phyloP scores from a whole-genome alignment of 1,140 invertebrate species.

The Cryptotermes secundus region DNA sequence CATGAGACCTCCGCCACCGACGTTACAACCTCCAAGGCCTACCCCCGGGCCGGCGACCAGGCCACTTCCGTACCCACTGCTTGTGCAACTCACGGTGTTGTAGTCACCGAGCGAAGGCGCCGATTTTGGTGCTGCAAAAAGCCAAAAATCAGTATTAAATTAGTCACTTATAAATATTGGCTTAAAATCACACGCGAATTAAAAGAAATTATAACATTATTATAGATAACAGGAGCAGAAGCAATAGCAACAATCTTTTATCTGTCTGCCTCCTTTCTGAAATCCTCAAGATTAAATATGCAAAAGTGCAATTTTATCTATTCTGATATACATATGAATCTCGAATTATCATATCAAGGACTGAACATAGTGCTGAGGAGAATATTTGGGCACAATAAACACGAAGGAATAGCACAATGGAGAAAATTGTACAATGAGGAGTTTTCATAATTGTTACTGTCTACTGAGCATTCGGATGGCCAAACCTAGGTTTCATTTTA shows the following conservation, averaged over 20 bases:
- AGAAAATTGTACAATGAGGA: neutral
- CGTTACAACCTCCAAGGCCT: conserved; percentile 33
- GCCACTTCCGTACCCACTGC: conserved; percentile 34
- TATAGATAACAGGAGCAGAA: too few relatives aligned
- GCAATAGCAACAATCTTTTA: too few relatives aligned
- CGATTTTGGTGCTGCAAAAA: conserved; percentile 64
- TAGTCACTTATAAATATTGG: too few relatives aligned
- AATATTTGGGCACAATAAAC: neutral
- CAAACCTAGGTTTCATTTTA: neutral
- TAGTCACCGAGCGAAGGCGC: conserved; percentile 46
- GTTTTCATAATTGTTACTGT: neutral
- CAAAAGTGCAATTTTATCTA: neutral
- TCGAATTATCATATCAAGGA: neutral
- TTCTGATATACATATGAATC: neutral
- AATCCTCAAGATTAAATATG: too few relatives aligned
- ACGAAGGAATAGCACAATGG: neutral
- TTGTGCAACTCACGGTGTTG: neutral
- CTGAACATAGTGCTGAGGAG: neutral
- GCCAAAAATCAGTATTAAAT: too few relatives aligned
- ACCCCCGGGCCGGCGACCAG: conserved; percentile 39
- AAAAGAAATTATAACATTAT: too few relatives aligned
- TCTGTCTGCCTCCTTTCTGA: too few relatives aligned
- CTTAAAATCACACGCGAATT: neutral
- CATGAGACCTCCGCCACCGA: conserved; percentile 39
- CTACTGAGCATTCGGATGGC: neutral